phyloP scores from a whole-genome alignment of 1,140 invertebrate species.

The Danaus plexippus region DNA sequence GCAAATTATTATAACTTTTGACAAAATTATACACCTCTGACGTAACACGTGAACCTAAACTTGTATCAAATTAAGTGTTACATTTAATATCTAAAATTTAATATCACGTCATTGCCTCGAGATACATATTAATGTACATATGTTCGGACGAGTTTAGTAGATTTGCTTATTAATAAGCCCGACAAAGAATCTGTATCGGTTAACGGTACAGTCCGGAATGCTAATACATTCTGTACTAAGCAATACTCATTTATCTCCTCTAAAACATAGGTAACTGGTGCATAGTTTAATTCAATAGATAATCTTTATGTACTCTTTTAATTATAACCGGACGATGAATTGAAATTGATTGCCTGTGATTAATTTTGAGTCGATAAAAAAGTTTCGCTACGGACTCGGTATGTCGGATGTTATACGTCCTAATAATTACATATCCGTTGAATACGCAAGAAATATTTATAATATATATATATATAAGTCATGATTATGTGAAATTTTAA shows the following conservation, averaged over 20 bases:
- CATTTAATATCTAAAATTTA: constrained; percentile 23
- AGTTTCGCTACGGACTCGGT: constrained; percentile 8
- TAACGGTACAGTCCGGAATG: constrained; percentile 65
- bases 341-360: constrained; percentile 38
- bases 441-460: no score
- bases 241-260: constrained; percentile 54
- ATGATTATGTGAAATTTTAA: no score
- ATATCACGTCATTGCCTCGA: constrained; percentile 26
- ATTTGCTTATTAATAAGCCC: constrained; percentile 64
- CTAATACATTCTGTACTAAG: constrained; percentile 57
- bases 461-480: no score
- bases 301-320: constrained; percentile 47
- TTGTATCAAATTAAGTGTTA: constrained; percentile 3
- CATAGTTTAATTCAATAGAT: constrained; percentile 50
- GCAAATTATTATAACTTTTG: no score
- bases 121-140: constrained; percentile 33
- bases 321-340: constrained; percentile 41
- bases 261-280: constrained; percentile 54
- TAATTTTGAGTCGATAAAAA: constrained; percentile 26
- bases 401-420: no score
- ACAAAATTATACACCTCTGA: no score
- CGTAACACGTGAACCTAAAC: no score
- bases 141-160: constrained; percentile 42
- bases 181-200: constrained; percentile 63
- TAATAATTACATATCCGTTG: no score